Evolutionary conservation across 2,888 invertebrate genomes (phyloP), one percentile per base, ranked within the genome.

Genomic region (Heteromyza rotundicornis): DNA sequence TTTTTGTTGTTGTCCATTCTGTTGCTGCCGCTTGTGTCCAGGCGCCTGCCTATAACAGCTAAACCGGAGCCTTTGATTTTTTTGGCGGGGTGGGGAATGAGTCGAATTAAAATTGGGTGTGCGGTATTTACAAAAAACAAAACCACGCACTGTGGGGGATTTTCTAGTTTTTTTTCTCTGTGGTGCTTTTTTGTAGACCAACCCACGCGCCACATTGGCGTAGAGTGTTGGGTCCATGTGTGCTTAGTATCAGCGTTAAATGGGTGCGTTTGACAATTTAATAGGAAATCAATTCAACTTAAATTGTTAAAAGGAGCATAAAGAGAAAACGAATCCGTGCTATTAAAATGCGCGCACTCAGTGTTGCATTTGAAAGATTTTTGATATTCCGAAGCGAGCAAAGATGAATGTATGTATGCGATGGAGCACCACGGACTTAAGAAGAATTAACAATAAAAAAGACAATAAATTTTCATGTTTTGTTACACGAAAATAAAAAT

Each of bases 191-290:
- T 8, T 14, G 7, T 12, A 14, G 16, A 24, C 35, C 8, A 17
- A 49, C 16, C 19, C n/a, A 44, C 55, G 40, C 16, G 40, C 40
- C 40, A 40, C 5, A 40, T 10, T n/a, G 14, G 10, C 14, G 51
- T 56, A 19, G 55, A 55, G 23, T 57, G 59, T 57, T 59, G 56
- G 54, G 19, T 12, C n/a, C n/a, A n/a, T 35, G 60, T 36, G 58
- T 44, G 55, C 10, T 53, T 57, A 22, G 44, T 44, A 57, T 60
- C 14, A 67, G 66, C 69, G 69, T 66, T 69, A 69, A 69, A 69
- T 69, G 67, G 69, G 69, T 69, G 69, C 69, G 69, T 69, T 69
- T 69, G 69, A 69, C 69, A 69, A 69, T 69, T 67, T 69, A 69
- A 69, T 69, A 69, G 67, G 64, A 67, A 69, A 69, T 69, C 69